Base-by-base conservation (phyloP, 1,140 invertebrate species). In the Prorops nasuta region DNA sequence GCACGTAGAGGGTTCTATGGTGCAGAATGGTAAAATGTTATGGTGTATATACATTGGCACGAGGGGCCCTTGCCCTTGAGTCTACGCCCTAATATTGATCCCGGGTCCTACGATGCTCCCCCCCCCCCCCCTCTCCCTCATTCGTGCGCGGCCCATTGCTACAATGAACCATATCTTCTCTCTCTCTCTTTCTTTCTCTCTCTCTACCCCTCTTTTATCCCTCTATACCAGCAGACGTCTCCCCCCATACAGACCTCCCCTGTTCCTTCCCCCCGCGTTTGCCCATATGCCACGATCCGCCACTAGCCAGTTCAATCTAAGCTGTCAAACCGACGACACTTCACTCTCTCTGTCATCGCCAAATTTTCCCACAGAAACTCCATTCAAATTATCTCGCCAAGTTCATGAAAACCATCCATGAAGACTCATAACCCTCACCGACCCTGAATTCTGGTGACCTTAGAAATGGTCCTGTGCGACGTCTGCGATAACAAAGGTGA, bases 41-140 rank as follows among this genome's bases (percentile, higher is more conserved):
- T n/a, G n/a, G n/a, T n/a, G n/a, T n/a, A n/a, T n/a, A n/a, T n/a
- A n/a, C n/a, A n/a, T n/a, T n/a, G n/a, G n/a, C n/a, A n/a, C n/a
- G 47, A 49, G 52, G 51, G 46, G 56, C 58, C 67, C 66, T 69
- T 67, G 67, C 63, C 68, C 67, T 69, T 69, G 64, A 66, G 67
- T 69, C 64, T 63, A 66, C 65, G 61, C 69, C 69, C 67, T 67
- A 71, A 69, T 71, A 71, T 71, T 65, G 69, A 71, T 71, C 66
- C 53, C 52, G 43, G 51, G 49, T 56, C 54, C 58, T 57, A 57
- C 51, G n/a, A n/a, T 47, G 58, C 47, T 54, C 60, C 62, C 67
- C 41, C 59, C 52, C 56, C 38, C 22, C n/a, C 44, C 21, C 42
- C 31, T 28, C 24, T 28, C 24, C 24, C 24, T 28, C 24, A 10